These are phyloP conservation scores for Rhodinocichla rosea DNA, from an alignment of 2,113 vertebrate species.

Conservation along the genomic window DNA sequence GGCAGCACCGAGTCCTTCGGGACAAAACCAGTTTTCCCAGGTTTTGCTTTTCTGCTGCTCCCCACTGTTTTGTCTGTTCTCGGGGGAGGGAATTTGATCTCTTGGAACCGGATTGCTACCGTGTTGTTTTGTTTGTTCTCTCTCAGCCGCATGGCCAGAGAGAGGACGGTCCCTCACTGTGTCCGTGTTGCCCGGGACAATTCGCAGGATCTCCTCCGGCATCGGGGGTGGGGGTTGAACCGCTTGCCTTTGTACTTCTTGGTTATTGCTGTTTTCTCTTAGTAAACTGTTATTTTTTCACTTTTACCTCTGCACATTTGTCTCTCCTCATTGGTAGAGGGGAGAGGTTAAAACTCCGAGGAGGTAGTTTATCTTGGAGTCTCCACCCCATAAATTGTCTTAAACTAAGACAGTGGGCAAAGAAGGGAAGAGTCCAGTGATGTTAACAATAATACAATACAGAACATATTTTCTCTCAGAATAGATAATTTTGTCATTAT, in stretches of 20 bases:
- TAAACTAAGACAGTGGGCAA: neutral
- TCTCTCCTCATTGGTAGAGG: neutral
- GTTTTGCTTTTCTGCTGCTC: neutral
- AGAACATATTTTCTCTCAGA: neutral
- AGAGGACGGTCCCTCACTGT: too few species aligned
- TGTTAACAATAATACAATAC: neutral
- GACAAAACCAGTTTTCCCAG: fast-evolving
- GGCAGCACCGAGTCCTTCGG: neutral
- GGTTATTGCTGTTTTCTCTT: neutral
- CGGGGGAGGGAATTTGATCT: neutral
- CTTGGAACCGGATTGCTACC: neutral
- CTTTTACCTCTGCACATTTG: neutral
- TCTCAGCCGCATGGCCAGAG: neutral
- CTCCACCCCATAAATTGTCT: neutral
- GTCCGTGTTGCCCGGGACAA: neutral
- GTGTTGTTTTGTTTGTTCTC: neutral
- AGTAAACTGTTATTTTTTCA: neutral
- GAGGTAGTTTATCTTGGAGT: neutral
- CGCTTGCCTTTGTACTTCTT: neutral
- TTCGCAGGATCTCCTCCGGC: neutral
- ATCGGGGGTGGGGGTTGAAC: neutral
- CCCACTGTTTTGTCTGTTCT: neutral
- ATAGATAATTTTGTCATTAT: neutral
- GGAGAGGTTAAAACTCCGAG: neutral
- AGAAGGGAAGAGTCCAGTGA: neutral